Base-by-base conservation (phyloP, 2,113 vertebrate genomes). In the Cranoglanis bouderius region DNA sequence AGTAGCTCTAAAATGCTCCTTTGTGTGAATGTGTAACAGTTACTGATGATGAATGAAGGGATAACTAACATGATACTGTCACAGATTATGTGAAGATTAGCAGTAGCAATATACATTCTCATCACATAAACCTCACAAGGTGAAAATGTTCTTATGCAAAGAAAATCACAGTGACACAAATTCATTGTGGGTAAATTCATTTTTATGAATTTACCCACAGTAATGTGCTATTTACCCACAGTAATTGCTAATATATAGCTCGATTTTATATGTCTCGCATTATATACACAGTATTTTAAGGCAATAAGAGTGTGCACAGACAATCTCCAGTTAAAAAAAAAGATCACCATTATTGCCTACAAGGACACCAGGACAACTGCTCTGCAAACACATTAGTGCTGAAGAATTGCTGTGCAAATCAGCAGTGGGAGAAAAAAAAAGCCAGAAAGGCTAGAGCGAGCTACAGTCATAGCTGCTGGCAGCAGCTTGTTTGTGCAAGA, bases 361-460 rank as follows among this genome's bases (percentile, higher is more conserved):
- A 85, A 85, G 84, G n/a, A 85, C 84, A 53, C 63, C 84, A 85
- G 84, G 55, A 83, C 55, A 83, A 83, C 55, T 61, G 19, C 35
- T 83, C 21, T 61, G 29, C 55, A 83, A 82, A 83, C 55, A 83
- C 55, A 83, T 83, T 83, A 85, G 65, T 32, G 63, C 63, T 70
- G n/a, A 85, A 72, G 61, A 72, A 85, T 26, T 24, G 65, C 46
- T 72, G 43, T 53, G 84, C 40, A 63, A 85, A 72, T 85, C 32
- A 57, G 51, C 59, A 43, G 77, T 19, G 70, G 16, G 1, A 67
- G 7, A 26, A 26, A 7, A 86, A 57, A 32, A 26, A 26, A 19
- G 55, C 2, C 32, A 53, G 70, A 61, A 51, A 77, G 53, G 70
- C 53, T 77, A 29, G 19, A 85, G 53, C 19, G 7, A 43, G 85